Evolutionary conservation across 2,888 invertebrate genomes (phyloP).

Genomic region (Gymnocheta viridis): DNA sequence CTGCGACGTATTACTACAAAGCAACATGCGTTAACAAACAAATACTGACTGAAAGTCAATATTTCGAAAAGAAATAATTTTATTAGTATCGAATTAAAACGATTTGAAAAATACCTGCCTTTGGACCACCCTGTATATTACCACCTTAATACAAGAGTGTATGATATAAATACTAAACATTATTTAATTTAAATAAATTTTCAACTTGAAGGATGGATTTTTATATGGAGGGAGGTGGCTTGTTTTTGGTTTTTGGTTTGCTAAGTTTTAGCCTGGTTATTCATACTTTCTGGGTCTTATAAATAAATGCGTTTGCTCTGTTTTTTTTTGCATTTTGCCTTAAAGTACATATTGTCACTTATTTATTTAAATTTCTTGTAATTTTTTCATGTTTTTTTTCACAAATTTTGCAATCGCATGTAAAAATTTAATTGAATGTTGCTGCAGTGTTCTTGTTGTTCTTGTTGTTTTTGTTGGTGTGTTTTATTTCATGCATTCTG

Average conservation of each 20-base stretch:
- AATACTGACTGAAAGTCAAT: too few relatives aligned
- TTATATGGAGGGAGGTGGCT: constrained; percentile 48
- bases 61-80: too few relatives aligned
- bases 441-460: constrained; percentile 11
- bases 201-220: constrained; percentile 36
- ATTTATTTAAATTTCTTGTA: constrained; percentile 50
- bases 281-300: constrained; percentile 52
- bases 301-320: constrained; percentile 58
- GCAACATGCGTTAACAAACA: too few relatives aligned
- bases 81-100: too few relatives aligned
- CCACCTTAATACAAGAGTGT: background rate
- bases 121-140: too few relatives aligned
- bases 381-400: constrained; percentile 15
- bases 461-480: constrained; percentile 25
- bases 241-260: constrained; percentile 11
- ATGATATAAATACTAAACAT: background rate
- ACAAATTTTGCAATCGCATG: constrained; percentile 53
- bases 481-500: constrained; percentile 41
- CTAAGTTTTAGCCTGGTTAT: constrained; percentile 17
- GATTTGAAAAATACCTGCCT: too few relatives aligned
- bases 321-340: constrained; percentile 44
- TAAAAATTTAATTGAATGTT: constrained; percentile 63
- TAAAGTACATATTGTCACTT: constrained; percentile 57
- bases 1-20: too few relatives aligned
- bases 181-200: constrained; percentile 54